Evolutionary conservation across 2,888 invertebrate genomes (phyloP), one percentile per base, ranked within the genome.

Genomic region (Troglohyphantes excavatus): DNA sequence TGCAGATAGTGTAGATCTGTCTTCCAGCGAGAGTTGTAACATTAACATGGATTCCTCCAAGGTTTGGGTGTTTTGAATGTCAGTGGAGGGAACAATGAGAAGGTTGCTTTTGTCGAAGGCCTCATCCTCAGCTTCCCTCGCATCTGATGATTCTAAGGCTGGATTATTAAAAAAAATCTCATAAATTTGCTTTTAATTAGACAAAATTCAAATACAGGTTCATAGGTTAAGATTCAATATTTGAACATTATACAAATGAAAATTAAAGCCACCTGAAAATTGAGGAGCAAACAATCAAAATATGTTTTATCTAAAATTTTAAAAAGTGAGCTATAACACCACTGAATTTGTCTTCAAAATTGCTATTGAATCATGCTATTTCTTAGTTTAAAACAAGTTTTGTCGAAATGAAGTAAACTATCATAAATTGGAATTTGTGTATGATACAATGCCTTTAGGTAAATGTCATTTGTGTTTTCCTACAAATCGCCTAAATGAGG

Each of bases 111-210:
- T 68, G 26, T 73, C 72, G 26, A 70, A 26, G 26, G 81, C 67
- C 39, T 23, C n/a, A 26, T 81, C 46, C 33, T 46, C 27, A 19
- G 73, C 33, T 21, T 78, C 86, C 7, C 39, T 68, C 11, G 27
- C 43, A 43, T 82, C 82, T 39, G 88, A 83, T 82, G 82, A 76
- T 75, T 89, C 68, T 89, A 89, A 89, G 88, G 88, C 88, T 89
- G 63, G 11, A 70, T n/a, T 29, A 61, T 6, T 1, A 23, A 73
- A 73, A 23, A 73, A 19, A 46, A 53, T 43, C 5, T 17, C 21
- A 73, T 17, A 43, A 39, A 23, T 7, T 11, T 46, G 23, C 43
- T 13, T 33, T 39, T 70, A 11, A 27, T n/a, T 17, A 19, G n/a
- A 70, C 2, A n/a, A 27, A 70, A 70, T 39, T 39, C 2, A 53